Percentiles rank a stretch among this genome's conserved stretches.
These are phyloP conservation scores for Molorchus minor DNA, from an alignment of 2,888 invertebrate genomes.

Conservation along the genomic window DNA sequence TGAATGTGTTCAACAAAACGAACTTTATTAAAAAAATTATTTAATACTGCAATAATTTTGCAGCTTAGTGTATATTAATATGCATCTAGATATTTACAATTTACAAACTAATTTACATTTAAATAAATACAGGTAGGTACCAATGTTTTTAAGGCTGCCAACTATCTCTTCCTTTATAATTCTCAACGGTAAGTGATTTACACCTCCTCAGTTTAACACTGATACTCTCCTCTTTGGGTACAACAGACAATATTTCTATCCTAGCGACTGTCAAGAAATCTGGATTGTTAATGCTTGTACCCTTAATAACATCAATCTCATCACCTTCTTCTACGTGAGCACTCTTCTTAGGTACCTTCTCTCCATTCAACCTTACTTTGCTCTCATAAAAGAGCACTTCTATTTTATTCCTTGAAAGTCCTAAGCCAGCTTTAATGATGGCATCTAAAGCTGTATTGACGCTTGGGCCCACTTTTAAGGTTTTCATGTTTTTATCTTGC, in stretches of 20 bases:
- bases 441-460: conserved; percentile 76
- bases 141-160: conserved; percentile 31
- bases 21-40: too few species aligned
- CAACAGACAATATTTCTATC: conserved; percentile 70
- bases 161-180: conserved; percentile 64
- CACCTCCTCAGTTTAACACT: conserved; percentile 71
- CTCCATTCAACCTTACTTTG: conserved; percentile 81
- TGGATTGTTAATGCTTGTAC: conserved; percentile 72
- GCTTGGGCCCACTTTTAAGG: conserved; percentile 70
- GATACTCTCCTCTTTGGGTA: conserved; percentile 67
- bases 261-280: conserved; percentile 75
- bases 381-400: conserved; percentile 83
- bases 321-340: conserved; percentile 71
- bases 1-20: too few species aligned
- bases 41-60: too few species aligned
- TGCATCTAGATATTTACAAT: too few species aligned
- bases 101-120: too few species aligned
- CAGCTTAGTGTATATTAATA: too few species aligned
- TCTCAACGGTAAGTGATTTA: conserved; percentile 77
- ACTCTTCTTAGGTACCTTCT: conserved; percentile 81
- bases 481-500: conserved; percentile 69
- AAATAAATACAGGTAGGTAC: too few species aligned
- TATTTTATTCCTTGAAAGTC: conserved; percentile 80
- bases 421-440: conserved; percentile 74
- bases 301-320: conserved; percentile 81